Conservation (phyloP, 2,797 vertebrate genomes). For the Fistularia tabacaria region DNA sequence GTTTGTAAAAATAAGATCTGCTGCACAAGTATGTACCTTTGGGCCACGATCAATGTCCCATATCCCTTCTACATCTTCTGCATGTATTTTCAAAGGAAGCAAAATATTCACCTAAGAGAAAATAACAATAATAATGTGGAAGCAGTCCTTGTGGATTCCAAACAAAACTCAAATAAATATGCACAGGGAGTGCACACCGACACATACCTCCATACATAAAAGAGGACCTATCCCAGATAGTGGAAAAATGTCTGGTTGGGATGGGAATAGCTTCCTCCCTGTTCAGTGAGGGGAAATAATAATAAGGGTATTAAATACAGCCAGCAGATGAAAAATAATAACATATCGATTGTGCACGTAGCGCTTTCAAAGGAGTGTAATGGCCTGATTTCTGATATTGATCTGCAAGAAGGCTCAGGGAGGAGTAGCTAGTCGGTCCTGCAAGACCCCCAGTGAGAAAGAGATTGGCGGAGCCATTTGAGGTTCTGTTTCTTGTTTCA, state of each 20-base stretch:
- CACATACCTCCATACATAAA: conserved; percentile 34
- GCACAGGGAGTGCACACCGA: background rate
- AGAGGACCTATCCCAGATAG: conserved; percentile 37
- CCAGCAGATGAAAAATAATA: conserved; percentile 84
- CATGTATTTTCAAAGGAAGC: conserved; percentile 17
- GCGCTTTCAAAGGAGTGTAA: conserved; percentile 76
- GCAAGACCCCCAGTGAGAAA: conserved; percentile 73
- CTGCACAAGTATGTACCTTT: no score
- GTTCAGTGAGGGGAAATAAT: conserved; percentile 74
- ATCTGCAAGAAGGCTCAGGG: conserved; percentile 59
- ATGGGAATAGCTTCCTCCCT: conserved; percentile 64
- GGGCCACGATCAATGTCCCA: no score
- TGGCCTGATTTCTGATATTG: conserved; percentile 80
- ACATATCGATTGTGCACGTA: conserved; percentile 77
- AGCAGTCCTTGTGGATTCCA: conserved; percentile 36
- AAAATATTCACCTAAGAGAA: conserved; percentile 30
- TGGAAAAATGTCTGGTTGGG: conserved; percentile 22
- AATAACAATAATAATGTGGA: conserved; percentile 7
- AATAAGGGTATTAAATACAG: conserved; percentile 82
- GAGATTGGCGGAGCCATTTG: conserved; percentile 68
- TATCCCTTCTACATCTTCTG: conserved; percentile 11
- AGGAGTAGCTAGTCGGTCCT: conserved; percentile 56
- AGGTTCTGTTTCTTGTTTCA: conserved; percentile 63
- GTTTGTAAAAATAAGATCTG: no score
- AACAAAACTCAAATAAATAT: conserved; percentile 6